Evolutionary conservation across 2,888 invertebrate genomes (phyloP).

Genomic region (Suillia variegata): DNA sequence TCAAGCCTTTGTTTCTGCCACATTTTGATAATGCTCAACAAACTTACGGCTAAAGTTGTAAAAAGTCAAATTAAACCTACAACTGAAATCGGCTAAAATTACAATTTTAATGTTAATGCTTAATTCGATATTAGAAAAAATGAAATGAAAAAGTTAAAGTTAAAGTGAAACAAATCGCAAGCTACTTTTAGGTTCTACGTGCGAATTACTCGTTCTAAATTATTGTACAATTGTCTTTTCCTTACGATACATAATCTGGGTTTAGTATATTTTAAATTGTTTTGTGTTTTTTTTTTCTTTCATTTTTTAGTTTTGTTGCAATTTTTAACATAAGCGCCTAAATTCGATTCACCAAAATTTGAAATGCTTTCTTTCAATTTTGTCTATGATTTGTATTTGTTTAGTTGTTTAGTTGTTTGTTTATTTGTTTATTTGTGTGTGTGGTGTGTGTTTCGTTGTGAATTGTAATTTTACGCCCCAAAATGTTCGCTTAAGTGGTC

Average conservation of each 20-base stretch:
- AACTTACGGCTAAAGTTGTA: too few relatives aligned
- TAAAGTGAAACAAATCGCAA: not conserved
- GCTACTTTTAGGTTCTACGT: not conserved
- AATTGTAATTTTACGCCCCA: not conserved
- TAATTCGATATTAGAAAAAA: not conserved
- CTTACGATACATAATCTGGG: too few relatives aligned
- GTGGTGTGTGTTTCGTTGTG: constrained; percentile 20
- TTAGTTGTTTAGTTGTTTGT: not conserved
- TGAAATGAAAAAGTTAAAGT: too few relatives aligned
- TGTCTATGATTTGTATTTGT: not conserved
- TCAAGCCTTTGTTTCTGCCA: too few relatives aligned
- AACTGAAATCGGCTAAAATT: too few relatives aligned
- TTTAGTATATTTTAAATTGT: too few relatives aligned
- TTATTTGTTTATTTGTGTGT: not conserved
- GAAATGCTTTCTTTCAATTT: not conserved
- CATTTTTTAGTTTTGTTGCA: not conserved
- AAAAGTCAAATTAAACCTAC: not conserved
- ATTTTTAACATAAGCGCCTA: not conserved
- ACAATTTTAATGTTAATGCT: not conserved
- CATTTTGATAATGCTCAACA: not conserved
- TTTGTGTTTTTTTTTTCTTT: too few relatives aligned
- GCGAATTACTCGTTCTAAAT: constrained; percentile 13
- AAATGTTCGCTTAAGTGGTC: not conserved
- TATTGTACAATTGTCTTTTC: constrained; percentile 31
- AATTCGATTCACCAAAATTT: not conserved